Conservation (phyloP, 2,113 vertebrate genomes). For the Etheostoma spectabile region DNA sequence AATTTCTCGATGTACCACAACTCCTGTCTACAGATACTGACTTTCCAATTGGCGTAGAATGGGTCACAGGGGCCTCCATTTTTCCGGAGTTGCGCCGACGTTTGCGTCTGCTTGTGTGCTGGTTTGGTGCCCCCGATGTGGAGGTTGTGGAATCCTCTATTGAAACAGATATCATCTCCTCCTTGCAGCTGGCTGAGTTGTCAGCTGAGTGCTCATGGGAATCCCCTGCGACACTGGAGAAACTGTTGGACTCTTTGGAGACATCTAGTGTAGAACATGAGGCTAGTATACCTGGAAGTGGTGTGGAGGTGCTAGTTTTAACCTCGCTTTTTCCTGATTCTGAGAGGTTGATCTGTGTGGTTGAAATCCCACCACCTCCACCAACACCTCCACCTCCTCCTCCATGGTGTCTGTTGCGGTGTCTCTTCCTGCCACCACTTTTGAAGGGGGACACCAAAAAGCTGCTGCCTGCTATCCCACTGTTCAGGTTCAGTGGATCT, state of each 20-base stretch:
- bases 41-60: constrained; percentile 65
- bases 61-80: constrained; percentile 77
- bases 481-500: constrained; percentile 93
- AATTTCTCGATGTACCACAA: constrained; percentile 23
- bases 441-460: constrained; percentile 87
- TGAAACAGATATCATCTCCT: constrained; percentile 76
- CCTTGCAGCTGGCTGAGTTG: constrained; percentile 81
- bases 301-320: constrained; percentile 41
- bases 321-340: constrained; percentile 74
- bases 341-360: constrained; percentile 57
- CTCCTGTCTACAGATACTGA: constrained; percentile 51
- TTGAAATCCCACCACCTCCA: constrained; percentile 59
- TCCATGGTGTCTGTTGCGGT: constrained; percentile 87
- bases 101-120: constrained; percentile 84
- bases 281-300: constrained; percentile 25
- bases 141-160: constrained; percentile 80
- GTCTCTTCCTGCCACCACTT: constrained; percentile 86
- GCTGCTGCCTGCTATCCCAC: constrained; percentile 83
- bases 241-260: constrained; percentile 82
- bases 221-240: constrained; percentile 52
- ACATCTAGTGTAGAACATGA: constrained; percentile 70
- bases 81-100: constrained; percentile 90
- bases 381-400: constrained; percentile 64
- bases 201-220: constrained; percentile 82
- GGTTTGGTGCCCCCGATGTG: constrained; percentile 54